A percentile compares a stretch with the other conserved stretches of the same genome.
Evolutionary conservation across 1,140 invertebrate genomes (phyloP).

Genomic region (Rhagoletis pomonella): DNA sequence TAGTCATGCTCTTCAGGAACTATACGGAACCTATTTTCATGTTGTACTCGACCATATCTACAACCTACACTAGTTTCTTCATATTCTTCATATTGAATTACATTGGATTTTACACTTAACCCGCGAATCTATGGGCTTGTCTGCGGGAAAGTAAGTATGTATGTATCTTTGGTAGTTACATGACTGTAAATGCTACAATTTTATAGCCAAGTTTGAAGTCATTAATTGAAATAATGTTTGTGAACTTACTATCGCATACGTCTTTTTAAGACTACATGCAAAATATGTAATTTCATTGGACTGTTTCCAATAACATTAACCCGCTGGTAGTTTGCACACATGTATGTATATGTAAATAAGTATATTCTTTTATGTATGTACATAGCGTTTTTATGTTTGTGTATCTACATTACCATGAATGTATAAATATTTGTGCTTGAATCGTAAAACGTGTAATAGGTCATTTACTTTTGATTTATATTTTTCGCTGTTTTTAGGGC

Average conservation of each 20-base stretch:
- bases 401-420: background rate
- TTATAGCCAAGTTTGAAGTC: background rate
- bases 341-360: background rate
- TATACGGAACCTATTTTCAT: too few species aligned
- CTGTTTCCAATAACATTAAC: conserved; percentile 44
- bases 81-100: too few species aligned
- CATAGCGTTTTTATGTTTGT: background rate
- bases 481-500: conserved; percentile 10
- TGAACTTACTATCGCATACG: background rate
- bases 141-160: too few species aligned
- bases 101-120: too few species aligned
- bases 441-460: conserved; percentile 47
- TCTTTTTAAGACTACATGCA: background rate
- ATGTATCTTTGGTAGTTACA: background rate
- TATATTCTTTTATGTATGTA: background rate
- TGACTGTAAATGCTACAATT: background rate
- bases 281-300: background rate
- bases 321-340: conserved; percentile 28
- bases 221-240: conserved; percentile 14
- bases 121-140: too few species aligned
- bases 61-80: too few species aligned
- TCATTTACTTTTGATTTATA: conserved; percentile 50
- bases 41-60: too few species aligned
- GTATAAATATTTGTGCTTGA: conserved; percentile 3
- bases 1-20: too few species aligned